Conservation (phyloP, 37 sponge, comb jelly and placozoan species). For the Haliclona indistincta region DNA sequence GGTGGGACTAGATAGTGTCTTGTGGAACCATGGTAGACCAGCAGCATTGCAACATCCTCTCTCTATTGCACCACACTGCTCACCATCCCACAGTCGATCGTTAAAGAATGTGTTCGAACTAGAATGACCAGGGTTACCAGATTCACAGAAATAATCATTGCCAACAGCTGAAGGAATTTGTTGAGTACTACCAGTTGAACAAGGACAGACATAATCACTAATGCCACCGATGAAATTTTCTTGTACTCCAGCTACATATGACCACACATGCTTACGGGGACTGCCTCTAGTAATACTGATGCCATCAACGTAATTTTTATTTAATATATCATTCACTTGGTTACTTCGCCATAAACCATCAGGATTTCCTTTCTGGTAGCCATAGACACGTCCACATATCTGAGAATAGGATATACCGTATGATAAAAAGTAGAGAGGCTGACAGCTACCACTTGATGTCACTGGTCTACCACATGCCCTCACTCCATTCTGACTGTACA, state of each 20-base stretch:
- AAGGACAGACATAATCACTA: background rate
- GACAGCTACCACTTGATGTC: background rate
- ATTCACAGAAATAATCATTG: slow-evolving; percentile 1
- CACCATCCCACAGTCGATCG: slow-evolving; percentile 56
- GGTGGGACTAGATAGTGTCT: background rate
- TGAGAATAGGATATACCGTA: slow-evolving; percentile 4
- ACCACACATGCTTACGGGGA: slow-evolving; percentile 37
- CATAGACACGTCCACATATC: slow-evolving; percentile 24
- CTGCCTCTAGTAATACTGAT: slow-evolving; percentile 13
- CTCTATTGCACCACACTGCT: slow-evolving; percentile 2
- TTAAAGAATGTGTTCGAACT: too few relatives aligned
- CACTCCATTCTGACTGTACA: background rate
- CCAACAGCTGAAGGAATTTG: slow-evolving; percentile 20
- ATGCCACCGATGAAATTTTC: background rate
- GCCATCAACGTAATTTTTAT: slow-evolving; percentile 25
- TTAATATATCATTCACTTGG: background rate
- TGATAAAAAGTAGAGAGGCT: background rate
- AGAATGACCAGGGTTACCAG: background rate
- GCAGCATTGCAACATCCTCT: slow-evolving; percentile 10
- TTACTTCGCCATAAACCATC: background rate
- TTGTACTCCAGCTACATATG: background rate
- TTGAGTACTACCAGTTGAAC: background rate
- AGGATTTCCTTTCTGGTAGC: slow-evolving; percentile 4
- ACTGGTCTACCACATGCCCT: slow-evolving; percentile 21
- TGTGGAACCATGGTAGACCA: slow-evolving; percentile 38